Percentiles rank a stretch among this genome's conserved stretches.
These are phyloP conservation scores for Troides oblongomaculatus DNA, from an alignment of 2,888 invertebrate species.

Conservation along the genomic window DNA sequence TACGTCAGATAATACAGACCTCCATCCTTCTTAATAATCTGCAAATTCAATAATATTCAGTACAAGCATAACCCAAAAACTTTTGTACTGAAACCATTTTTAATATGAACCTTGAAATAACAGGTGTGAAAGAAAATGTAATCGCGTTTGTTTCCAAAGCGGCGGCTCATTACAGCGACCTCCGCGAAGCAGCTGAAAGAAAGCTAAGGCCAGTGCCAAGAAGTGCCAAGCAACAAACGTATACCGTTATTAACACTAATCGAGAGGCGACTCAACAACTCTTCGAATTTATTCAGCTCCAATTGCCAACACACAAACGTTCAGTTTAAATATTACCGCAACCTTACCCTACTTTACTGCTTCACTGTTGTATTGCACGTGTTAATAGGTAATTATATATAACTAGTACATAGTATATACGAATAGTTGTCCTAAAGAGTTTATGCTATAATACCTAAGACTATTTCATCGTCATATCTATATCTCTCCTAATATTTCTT, in stretches of 20 bases:
- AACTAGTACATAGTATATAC: neutral
- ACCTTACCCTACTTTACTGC: constrained; percentile 26
- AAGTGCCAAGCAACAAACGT: neutral
- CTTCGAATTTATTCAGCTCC: constrained; percentile 21
- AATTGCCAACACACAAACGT: constrained; percentile 20
- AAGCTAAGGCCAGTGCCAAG: constrained; percentile 20
- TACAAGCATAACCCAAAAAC: too few species aligned
- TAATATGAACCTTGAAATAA: neutral
- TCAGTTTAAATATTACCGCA: constrained; percentile 16
- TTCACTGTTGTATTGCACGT: constrained; percentile 21
- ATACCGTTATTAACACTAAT: constrained; percentile 25
- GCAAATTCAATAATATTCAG: too few species aligned
- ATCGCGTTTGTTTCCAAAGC: constrained; percentile 3
- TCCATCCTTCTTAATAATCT: too few species aligned
- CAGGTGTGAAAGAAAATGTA: constrained; percentile 2
- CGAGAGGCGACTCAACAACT: constrained; percentile 25
- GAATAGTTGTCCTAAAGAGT: neutral
- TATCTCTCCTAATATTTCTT: too few species aligned
- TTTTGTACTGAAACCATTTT: too few species aligned
- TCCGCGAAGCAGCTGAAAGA: constrained; percentile 15
- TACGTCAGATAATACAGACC: too few species aligned
- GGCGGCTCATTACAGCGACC: constrained; percentile 19
- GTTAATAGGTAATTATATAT: neutral
- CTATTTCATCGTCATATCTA: too few species aligned
- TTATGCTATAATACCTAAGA: too few species aligned